Evolutionary conservation across 2,797 vertebrate species (phyloP), one percentile per base, ranked within the genome.

Genomic region (Triplophysa yarkandensis): DNA sequence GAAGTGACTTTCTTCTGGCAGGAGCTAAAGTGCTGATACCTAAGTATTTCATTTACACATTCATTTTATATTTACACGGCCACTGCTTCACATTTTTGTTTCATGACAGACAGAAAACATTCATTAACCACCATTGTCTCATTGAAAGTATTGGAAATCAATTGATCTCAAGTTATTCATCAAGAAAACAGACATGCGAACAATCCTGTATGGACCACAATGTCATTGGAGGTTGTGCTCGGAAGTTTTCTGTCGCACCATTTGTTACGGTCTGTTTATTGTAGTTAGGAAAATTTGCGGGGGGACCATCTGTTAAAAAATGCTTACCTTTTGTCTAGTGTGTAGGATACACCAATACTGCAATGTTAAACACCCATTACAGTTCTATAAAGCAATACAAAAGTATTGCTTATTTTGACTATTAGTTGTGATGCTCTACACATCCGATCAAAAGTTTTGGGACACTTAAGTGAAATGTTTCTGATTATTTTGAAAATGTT

Each of bases 1-100:
- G 21, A 43, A 64, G 32, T 77, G 78, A 82, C 64, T 74, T 64
- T 80, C 61, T 68, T 68, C 55, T 62, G 36, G 32, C 57, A 63
- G 30, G 19, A 43, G 63, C 61, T 69, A 68, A 75, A 77, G 58
- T 77, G 78, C 76, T 79, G 73, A 82, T 74, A 74, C 69, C 57
- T 77, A 71, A 50, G 68, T 65, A 74, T 80, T 74, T 44, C 68
- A 41, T 28, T 57, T n/a, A 34, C 27, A 41, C 36, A 58, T 14
- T 28, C 50, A n/a, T n/a, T n/a, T 54, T 19, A 78, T 30, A n/a
- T n/a, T n/a, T n/a, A 34, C 67, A 62, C 30, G 19, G 36, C 36
- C 48, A 48, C 30, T 23, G 21, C 36, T 74, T 74, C 36, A 39
- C 36, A 63, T 36, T 63, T 48, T 62, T 68, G 28, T 69, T 57